Percentiles rank a stretch among this genome's conserved stretches.
These are phyloP conservation scores for Megathymus violae DNA, from an alignment of 1,140 invertebrate genomes.

Conservation along the genomic window DNA sequence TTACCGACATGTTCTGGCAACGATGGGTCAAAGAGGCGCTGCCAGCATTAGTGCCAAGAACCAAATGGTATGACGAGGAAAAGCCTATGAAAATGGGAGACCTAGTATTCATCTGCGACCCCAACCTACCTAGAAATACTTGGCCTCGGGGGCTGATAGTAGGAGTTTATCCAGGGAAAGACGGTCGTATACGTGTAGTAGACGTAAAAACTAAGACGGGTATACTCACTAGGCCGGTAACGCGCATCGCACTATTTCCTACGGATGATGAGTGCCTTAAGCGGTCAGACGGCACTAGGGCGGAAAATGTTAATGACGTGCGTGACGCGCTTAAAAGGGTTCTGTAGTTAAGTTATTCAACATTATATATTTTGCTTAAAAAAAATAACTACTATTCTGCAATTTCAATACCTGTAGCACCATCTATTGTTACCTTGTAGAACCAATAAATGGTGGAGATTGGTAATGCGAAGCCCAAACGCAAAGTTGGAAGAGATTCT, in stretches of 20 bases:
- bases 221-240: background rate
- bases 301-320: too few relatives aligned
- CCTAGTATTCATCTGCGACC: background rate
- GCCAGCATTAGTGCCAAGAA: background rate
- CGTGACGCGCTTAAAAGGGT: too few relatives aligned
- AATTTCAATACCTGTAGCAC: too few relatives aligned
- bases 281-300: too few relatives aligned
- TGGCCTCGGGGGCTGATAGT: constrained; percentile 5
- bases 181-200: constrained; percentile 6
- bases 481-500: too few relatives aligned
- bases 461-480: too few relatives aligned
- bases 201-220: background rate
- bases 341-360: too few relatives aligned
- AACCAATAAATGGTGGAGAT: too few relatives aligned
- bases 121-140: background rate
- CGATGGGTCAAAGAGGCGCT: constrained; percentile 8
- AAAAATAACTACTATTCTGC: too few relatives aligned
- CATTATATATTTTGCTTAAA: too few relatives aligned
- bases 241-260: background rate
- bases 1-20: constrained; percentile 36
- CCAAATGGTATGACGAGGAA: background rate
- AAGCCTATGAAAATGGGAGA: background rate
- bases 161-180: background rate
- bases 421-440: too few relatives aligned
- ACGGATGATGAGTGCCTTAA: too few relatives aligned